These are phyloP conservation scores for Danio choprae DNA, from an alignment of 2,797 vertebrate genomes.

Conservation along the genomic window DNA sequence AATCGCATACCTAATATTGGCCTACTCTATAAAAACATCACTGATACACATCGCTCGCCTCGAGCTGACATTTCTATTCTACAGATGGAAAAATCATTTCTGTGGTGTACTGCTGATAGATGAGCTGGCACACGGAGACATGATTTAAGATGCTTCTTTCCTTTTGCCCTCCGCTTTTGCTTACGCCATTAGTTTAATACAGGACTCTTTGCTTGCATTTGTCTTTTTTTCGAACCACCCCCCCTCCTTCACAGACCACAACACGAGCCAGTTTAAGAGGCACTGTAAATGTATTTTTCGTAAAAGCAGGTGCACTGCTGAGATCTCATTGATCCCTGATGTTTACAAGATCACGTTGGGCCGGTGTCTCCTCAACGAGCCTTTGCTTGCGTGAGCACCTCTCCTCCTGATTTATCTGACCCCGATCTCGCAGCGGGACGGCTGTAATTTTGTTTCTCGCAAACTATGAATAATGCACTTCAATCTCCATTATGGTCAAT, in stretches of 20 bases:
- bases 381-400: constrained; percentile 45
- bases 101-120: constrained; percentile 61
- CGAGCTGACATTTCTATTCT: constrained; percentile 64
- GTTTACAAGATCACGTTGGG: constrained; percentile 60
- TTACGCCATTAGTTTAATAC: constrained; percentile 65
- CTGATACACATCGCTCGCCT: constrained; percentile 61
- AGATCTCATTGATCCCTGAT: constrained; percentile 57
- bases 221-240: constrained; percentile 30
- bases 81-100: constrained; percentile 66
- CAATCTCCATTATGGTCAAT: constrained; percentile 54
- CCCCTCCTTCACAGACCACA: constrained; percentile 29
- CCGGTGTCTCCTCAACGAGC: constrained; percentile 51
- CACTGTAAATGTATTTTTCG: constrained; percentile 59
- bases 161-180: constrained; percentile 63
- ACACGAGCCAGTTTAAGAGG: constrained; percentile 60
- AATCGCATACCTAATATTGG: constrained; percentile 61
- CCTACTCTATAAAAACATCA: constrained; percentile 64
- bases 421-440: constrained; percentile 52
- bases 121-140: constrained; percentile 59
- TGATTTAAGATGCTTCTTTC: constrained; percentile 65
- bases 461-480: constrained; percentile 63
- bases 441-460: constrained; percentile 43
- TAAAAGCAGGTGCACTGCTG: constrained; percentile 61
- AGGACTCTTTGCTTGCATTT: constrained; percentile 61
- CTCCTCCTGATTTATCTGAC: constrained; percentile 64